Evolutionary conservation across 2,888 invertebrate species (phyloP), one percentile per base, ranked within the genome.

Genomic region (Thera obeliscata): DNA sequence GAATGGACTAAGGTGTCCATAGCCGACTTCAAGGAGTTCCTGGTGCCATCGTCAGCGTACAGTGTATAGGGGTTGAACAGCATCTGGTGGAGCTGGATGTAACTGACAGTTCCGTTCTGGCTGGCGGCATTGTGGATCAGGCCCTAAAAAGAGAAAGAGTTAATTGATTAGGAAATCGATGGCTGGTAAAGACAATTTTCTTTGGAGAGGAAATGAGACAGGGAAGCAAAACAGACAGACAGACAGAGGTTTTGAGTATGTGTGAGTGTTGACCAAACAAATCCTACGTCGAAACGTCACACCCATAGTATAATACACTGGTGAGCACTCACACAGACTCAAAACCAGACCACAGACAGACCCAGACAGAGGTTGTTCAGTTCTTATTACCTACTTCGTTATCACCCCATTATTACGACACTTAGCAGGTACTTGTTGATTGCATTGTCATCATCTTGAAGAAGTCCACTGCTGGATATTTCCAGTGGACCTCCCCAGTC

Each of bases 51-150:
- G 12, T 90, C 85, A 0, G 85, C 73, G 91, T 96, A 97, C 67
- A 97, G 86, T 8, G 94, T 92, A 84, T 96, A 97, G 0, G 97
- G 97, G 91, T 97, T 96, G 88, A 97, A 97, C 67, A 97, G 90
- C 95, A 97, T 96, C 86, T 95, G 95, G 82, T 96, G 97, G 56
- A 97, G 94, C 73, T 96, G 96, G 3, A 96, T 88, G 81, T 95
- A 96, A 79, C 95, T 95, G 7, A 90, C 81, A 0, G 94, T 92
- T 11, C 94, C 94, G 11, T 91, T 94, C 49, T 89, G 87, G n/a
- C 90, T 82, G 71, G 95, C 94, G 0, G 95, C 95, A 66, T 95
- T 89, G 86, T 96, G 96, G 85, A 97, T 96, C 61, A 98, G 87
- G 11, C 96, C 96, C 95, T 96, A 88, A 8, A 87, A 82, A 12